These are phyloP conservation scores for Pomacea canaliculata DNA, from an alignment of 2,888 invertebrate genomes.

Conservation along the genomic window DNA sequence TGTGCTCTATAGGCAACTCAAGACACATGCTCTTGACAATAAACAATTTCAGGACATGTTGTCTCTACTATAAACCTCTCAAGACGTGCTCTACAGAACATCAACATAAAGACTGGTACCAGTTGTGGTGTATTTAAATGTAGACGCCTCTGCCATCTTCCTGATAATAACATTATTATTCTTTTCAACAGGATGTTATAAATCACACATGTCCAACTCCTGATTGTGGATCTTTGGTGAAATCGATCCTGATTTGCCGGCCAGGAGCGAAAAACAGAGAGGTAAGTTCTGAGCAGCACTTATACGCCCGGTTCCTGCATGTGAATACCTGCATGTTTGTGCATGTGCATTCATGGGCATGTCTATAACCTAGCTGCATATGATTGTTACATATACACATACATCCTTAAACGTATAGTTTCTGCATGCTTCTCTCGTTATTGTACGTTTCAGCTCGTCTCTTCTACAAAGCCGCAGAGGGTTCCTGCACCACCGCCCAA, in stretches of 20 bases:
- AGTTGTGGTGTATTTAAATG: no score
- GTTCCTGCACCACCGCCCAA: slow-evolving; percentile 12
- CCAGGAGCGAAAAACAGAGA: slow-evolving; percentile 38
- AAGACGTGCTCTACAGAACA: no score
- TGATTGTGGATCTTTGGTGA: slow-evolving; percentile 45
- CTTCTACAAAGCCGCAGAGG: not conserved
- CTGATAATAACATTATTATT: not conserved
- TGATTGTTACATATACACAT: not conserved
- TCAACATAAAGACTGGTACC: no score
- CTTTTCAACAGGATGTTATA: slow-evolving; percentile 45
- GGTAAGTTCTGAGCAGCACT: slow-evolving; percentile 24
- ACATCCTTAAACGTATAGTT: not conserved
- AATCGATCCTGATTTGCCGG: slow-evolving; percentile 38
- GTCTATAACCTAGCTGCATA: no score
- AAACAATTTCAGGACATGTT: no score
- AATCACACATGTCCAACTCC: slow-evolving; percentile 51
- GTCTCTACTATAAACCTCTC: no score
- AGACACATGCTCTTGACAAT: no score
- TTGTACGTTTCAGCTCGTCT: not conserved
- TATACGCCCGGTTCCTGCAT: no score
- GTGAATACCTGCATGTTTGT: no score
- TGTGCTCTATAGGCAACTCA: no score
- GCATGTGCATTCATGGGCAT: no score
- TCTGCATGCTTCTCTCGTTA: not conserved
- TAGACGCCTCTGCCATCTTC: no score